A percentile compares a stretch with the other conserved stretches of the same genome.
phyloP scores from a whole-genome alignment of 1,140 invertebrate genomes.

The Sinella curviseta region DNA sequence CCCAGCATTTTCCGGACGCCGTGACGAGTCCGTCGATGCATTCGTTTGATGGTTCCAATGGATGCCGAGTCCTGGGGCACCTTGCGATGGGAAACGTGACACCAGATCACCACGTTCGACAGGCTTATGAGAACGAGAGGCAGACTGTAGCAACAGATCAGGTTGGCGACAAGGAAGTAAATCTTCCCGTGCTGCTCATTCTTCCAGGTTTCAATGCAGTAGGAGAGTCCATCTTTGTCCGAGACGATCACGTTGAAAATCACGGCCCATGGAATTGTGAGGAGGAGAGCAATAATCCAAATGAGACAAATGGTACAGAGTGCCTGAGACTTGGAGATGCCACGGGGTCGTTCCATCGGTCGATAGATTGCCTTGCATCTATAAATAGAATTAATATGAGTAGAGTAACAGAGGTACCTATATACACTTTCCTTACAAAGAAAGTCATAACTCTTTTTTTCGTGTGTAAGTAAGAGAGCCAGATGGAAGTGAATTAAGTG shows the following conservation, averaged over 20 bases:
- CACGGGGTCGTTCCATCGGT: conserved; percentile 59
- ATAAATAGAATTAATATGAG: conserved; percentile 6
- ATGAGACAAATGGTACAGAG: conserved; percentile 58
- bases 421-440: too few relatives aligned
- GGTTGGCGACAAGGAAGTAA: too few relatives aligned
- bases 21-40: conserved; percentile 54
- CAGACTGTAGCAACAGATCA: conserved; percentile 63
- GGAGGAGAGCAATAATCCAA: conserved; percentile 60
- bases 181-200: conserved; percentile 54
- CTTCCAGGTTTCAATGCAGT: conserved; percentile 58
- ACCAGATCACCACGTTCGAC: conserved; percentile 62
- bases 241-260: conserved; percentile 53
- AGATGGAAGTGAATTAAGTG: too few relatives aligned
- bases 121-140: conserved; percentile 58
- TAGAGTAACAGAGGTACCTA: too few relatives aligned
- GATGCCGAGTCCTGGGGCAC: too few relatives aligned
- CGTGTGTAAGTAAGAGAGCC: too few relatives aligned
- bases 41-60: conserved; percentile 51
- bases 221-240: conserved; percentile 29
- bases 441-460: too few relatives aligned
- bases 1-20: conserved; percentile 68
- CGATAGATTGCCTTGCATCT: conserved; percentile 63
- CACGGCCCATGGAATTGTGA: conserved; percentile 64
- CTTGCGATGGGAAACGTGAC: conserved; percentile 54
- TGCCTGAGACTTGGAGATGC: conserved; percentile 56